phyloP scores from a whole-genome alignment of 2,113 vertebrate species.

The Asarcornis scutulata region DNA sequence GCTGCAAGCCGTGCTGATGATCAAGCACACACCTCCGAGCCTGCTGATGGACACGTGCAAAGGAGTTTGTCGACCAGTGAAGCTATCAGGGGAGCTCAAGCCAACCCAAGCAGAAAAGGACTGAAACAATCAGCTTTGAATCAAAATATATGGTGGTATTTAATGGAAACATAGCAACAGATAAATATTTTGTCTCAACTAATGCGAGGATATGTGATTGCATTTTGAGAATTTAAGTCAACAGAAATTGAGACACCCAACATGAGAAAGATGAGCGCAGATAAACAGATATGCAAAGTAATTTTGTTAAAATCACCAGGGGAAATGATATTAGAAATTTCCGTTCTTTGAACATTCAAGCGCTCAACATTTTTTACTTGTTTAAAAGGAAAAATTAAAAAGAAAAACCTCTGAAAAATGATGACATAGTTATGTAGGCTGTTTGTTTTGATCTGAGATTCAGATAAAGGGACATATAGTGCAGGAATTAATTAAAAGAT shows the following conservation, averaged over 20 bases:
- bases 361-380: neutral
- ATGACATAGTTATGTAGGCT: neutral
- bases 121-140: neutral
- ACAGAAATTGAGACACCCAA: neutral
- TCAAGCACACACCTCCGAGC: fast-evolving
- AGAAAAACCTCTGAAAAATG: neutral
- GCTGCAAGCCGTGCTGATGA: fast-evolving
- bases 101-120: neutral
- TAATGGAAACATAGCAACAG: too few relatives aligned
- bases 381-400: neutral
- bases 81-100: neutral
- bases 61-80: neutral
- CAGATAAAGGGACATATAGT: neutral
- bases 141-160: neutral
- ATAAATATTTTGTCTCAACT: neutral
- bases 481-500: neutral
- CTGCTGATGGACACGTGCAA: neutral
- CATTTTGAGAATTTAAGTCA: fast-evolving
- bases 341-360: neutral
- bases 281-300: neutral
- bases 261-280: fast-evolving
- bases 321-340: neutral
- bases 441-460: neutral
- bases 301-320: neutral
- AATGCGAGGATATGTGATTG: neutral